A percentile compares a stretch with the other conserved stretches of the same genome.
Evolutionary conservation across 2,888 invertebrate genomes (phyloP).

Genomic region (Hypomecis atomaria): DNA sequence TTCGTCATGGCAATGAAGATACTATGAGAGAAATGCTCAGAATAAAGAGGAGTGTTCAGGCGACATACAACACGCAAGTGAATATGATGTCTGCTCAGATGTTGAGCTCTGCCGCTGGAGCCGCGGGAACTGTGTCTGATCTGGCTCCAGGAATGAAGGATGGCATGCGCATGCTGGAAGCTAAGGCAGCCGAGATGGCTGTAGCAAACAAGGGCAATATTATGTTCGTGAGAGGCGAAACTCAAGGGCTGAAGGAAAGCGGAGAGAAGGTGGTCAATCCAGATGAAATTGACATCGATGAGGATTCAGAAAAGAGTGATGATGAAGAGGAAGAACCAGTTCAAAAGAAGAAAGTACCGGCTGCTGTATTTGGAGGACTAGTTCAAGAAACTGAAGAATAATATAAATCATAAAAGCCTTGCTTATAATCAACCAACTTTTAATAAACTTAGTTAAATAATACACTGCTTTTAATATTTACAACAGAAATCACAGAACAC

Average conservation of each 20-base stretch:
- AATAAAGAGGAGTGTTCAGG: slow-evolving; percentile 98
- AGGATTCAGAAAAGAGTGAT: slow-evolving; percentile 87
- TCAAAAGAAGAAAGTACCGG: slow-evolving; percentile 93
- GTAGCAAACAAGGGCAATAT: slow-evolving; percentile 86
- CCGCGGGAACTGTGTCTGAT: slow-evolving; percentile 88
- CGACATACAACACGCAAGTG: slow-evolving; percentile 98
- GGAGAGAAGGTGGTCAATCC: slow-evolving; percentile 91
- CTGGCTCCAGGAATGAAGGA: slow-evolving; percentile 91
- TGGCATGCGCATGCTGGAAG: slow-evolving; percentile 95
- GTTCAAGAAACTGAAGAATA: slow-evolving; percentile 60
- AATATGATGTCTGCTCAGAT: slow-evolving; percentile 99
- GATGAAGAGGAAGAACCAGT: slow-evolving; percentile 89
- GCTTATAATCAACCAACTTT: slow-evolving; percentile 62
- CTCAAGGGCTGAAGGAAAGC: slow-evolving; percentile 88
- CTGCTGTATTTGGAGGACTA: slow-evolving; percentile 96
- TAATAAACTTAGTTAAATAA: slow-evolving; percentile 67
- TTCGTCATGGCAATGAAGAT: slow-evolving; percentile 99
- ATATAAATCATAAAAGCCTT: slow-evolving; percentile 21
- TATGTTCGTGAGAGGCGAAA: slow-evolving; percentile 94
- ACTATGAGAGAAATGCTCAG: slow-evolving; percentile 99
- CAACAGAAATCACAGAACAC: slow-evolving; percentile 74
- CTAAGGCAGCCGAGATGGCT: slow-evolving; percentile 90
- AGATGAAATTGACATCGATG: slow-evolving; percentile 94
- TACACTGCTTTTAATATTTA: slow-evolving; percentile 67
- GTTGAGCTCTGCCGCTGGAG: slow-evolving; percentile 90